Base-by-base conservation (phyloP, 2,113 vertebrate species). In the Larimichthys polyactis region DNA sequence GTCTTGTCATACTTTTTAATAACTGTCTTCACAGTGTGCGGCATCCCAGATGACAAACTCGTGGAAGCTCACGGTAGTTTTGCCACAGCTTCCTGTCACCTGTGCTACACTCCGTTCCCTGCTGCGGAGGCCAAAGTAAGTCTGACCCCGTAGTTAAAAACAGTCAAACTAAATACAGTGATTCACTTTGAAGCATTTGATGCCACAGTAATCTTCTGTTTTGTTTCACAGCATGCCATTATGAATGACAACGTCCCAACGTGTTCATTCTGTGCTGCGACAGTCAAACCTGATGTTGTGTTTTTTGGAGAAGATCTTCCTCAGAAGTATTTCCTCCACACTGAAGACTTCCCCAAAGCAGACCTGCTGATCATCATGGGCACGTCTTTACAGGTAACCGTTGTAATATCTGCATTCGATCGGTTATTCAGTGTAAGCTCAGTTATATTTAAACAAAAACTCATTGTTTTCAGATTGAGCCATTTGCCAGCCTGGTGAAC, bases 311-410 rank as follows among this genome's bases (percentile, higher is more conserved):
- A 96, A 82, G 94, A 96, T 71, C 94, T 96, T 20, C 95, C 95
- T 2, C 78, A 95, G 72, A 95, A 92, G 29, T 96, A 96, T 84
- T 95, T 94, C 79, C 91, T 93, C 67, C 93, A 96, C 89, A 80
- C 89, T 0, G 62, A 91, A 83, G 96, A 96, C 83, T 96, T 96
- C 75, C 94, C 94, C 6, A 95, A 92, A 85, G 94, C 95, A 1
- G 96, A 96, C 83, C 92, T 96, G 44, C 94, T 96, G 1, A 92
- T 96, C 54, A 92, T 96, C n/a, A 96, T 96, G 95, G 96, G 96
- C 62, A 96, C 95, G 0, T 96, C 96, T 52, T 81, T 96, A 66
- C 92, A 96, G 93, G 96, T 95, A 62, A 77, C 24, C 0, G 63
- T 40, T 74, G 3, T 3, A 32, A 66, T 22, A 29, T 54, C n/a